Base-by-base conservation (phyloP, 2,113 vertebrate genomes). In the Clarias macrocephalus region DNA sequence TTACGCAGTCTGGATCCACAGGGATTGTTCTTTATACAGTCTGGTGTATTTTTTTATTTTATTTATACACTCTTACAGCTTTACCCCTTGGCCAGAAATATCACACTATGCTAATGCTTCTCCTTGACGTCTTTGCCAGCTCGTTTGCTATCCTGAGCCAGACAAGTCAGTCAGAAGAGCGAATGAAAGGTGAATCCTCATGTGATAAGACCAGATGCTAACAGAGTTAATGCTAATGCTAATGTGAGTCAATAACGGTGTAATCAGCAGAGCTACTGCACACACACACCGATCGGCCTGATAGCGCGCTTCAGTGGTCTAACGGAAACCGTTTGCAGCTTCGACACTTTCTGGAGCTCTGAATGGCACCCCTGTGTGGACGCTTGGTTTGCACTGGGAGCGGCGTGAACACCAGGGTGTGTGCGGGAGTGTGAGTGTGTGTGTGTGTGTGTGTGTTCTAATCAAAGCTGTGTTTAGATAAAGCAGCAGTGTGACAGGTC, bases 401-500 rank as follows among this genome's bases (percentile, higher is more conserved):
- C 18, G 5, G 37, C 42, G 5, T 79, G 76, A 79, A 15, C 52
- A 56, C 48, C 80, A 33, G 76, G 56, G 75, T 56, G 75, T 56
- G 75, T 57, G 83, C 18, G 80, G 13, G 57, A 16, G 48, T 18
- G 28, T 62, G 28, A 62, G 83, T 8, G 83, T n/a, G 68, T 75
- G 62, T 21, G 83, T 48, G 70, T 19, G 85, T 80, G 76, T 86
- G 85, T 86, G 88, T 76, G 83, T 87, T 85, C 89, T 88, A 90
- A 90, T 90, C 87, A 86, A 79, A 33, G 80, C 68, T 68, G 89
- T 91, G 88, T 91, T 91, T 89, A 89, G 88, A 88, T 89, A 91
- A 87, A 88, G 88, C 76, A 76, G 77, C 30, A 42, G 85, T 88
- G 84, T 87, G 90, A 83, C 63, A 87, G 84, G 82, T 88, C 87